Percentiles rank a stretch among this genome's conserved stretches.
phyloP scores from a whole-genome alignment of 2,113 vertebrate genomes.

The Crypturellus undulatus region DNA sequence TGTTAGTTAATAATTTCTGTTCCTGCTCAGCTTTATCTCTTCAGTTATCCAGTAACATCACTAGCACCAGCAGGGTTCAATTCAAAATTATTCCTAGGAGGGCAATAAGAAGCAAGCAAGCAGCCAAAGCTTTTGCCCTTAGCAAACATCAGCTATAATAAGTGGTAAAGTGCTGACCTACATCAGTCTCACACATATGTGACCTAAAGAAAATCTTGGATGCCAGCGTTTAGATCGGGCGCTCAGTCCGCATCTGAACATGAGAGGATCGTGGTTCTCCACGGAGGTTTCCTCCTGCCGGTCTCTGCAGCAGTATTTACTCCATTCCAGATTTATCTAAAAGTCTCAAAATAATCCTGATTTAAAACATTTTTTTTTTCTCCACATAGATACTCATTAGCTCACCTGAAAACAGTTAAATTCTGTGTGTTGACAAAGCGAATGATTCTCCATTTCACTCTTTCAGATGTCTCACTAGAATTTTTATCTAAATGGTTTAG shows the following conservation, averaged over 20 bases:
- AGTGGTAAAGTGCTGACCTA: slow-evolving; percentile 22
- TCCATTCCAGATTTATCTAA: not conserved
- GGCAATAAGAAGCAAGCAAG: not conserved
- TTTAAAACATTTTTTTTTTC: not conserved
- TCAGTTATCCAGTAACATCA: not conserved
- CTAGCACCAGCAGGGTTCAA: not conserved
- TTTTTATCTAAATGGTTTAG: not conserved
- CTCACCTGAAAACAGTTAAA: fast-evolving
- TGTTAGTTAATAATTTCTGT: slow-evolving; percentile 53
- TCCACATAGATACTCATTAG: not conserved
- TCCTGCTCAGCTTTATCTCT: slow-evolving; percentile 12
- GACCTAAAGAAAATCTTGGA: not conserved
- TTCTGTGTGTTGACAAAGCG: not conserved
- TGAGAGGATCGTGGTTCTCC: not conserved
- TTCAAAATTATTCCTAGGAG: slow-evolving; percentile 21
- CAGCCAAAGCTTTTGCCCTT: slow-evolving; percentile 37
- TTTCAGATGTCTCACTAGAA: not conserved
- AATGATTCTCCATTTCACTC: not conserved
- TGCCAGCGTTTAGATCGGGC: not conserved
- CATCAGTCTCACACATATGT: not conserved
- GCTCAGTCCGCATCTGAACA: not conserved
- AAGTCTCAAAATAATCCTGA: not conserved
- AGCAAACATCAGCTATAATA: not conserved
- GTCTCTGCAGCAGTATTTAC: not conserved
- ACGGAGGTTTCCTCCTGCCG: not conserved